Conservation (phyloP, 2,888 invertebrate genomes). For the Folsomia manolachei region DNA sequence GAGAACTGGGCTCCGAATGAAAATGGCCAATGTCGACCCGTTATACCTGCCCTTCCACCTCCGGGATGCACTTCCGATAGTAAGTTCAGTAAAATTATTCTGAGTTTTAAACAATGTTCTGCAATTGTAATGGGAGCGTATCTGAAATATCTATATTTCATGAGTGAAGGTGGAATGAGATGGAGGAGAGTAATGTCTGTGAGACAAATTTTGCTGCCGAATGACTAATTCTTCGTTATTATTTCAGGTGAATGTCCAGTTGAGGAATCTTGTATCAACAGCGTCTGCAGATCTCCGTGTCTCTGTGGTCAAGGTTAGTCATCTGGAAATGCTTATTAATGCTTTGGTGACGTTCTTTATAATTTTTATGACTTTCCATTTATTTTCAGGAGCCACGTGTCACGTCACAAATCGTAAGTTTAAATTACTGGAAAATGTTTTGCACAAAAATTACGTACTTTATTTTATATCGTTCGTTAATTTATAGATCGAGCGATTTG, state of each 20-base stretch:
- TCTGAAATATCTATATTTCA: too few relatives aligned
- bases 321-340: not conserved
- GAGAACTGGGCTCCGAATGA: constrained; percentile 78
- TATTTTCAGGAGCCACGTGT: not conserved
- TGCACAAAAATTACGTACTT: not conserved
- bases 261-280: constrained; percentile 78
- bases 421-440: not conserved
- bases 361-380: too few relatives aligned
- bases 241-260: constrained; percentile 75
- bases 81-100: too few relatives aligned
- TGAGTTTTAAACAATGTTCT: too few relatives aligned
- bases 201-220: too few relatives aligned
- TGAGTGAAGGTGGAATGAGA: too few relatives aligned
- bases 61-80: constrained; percentile 75
- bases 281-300: constrained; percentile 82
- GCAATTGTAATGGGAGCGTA: too few relatives aligned
- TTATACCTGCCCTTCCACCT: constrained; percentile 58
- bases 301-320: constrained; percentile 62
- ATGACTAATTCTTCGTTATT: too few relatives aligned
- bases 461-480: not conserved
- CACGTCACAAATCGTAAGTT: constrained; percentile 1
- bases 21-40: constrained; percentile 72
- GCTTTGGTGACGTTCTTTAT: not conserved
- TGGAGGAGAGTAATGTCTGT: too few relatives aligned
- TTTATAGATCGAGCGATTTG: constrained; percentile 70